These are phyloP conservation scores for Stegana nigrithorax DNA, from an alignment of 2,888 invertebrate genomes.

Conservation along the genomic window DNA sequence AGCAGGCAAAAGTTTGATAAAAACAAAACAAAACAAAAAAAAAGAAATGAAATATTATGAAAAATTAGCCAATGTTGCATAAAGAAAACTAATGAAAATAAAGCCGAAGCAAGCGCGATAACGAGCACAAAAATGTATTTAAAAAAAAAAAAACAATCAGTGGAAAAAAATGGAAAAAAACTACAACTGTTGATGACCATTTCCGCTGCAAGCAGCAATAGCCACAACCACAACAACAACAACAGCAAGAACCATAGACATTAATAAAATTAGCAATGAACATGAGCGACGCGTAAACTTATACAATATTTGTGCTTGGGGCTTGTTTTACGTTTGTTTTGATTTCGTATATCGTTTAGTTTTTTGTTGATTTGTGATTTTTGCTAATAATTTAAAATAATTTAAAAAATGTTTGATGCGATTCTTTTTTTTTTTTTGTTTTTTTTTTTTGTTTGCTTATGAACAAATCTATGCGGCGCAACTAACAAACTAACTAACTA, in stretches of 20 bases:
- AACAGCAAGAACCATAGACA: slow-evolving; percentile 21
- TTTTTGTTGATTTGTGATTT: too few relatives aligned
- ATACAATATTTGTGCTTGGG: slow-evolving; percentile 9
- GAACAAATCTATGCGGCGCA: slow-evolving; percentile 26
- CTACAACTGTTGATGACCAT: slow-evolving; percentile 42
- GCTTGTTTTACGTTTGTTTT: not conserved
- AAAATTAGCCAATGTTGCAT: too few relatives aligned
- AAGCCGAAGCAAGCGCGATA: slow-evolving; percentile 31
- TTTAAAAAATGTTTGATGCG: slow-evolving; percentile 33
- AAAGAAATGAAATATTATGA: too few relatives aligned
- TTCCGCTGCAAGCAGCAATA: slow-evolving; percentile 38
- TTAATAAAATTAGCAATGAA: slow-evolving; percentile 27
- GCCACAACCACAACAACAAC: not conserved
- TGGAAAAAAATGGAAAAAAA: slow-evolving; percentile 22
- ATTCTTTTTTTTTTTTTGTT: not conserved
- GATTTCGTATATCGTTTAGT: too few relatives aligned
- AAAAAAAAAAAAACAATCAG: not conserved
- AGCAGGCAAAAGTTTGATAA: too few relatives aligned
- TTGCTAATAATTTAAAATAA: slow-evolving; percentile 52
- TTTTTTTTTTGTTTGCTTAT: not conserved
- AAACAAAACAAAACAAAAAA: too few relatives aligned
- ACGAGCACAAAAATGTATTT: slow-evolving; percentile 18
- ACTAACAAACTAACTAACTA: slow-evolving; percentile 45
- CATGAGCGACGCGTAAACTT: not conserved
- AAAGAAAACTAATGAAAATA: too few relatives aligned